Evolutionary conservation across 2,113 vertebrate species (phyloP), one percentile per base, ranked within the genome.

Genomic region (Salvelinus sp.): DNA sequence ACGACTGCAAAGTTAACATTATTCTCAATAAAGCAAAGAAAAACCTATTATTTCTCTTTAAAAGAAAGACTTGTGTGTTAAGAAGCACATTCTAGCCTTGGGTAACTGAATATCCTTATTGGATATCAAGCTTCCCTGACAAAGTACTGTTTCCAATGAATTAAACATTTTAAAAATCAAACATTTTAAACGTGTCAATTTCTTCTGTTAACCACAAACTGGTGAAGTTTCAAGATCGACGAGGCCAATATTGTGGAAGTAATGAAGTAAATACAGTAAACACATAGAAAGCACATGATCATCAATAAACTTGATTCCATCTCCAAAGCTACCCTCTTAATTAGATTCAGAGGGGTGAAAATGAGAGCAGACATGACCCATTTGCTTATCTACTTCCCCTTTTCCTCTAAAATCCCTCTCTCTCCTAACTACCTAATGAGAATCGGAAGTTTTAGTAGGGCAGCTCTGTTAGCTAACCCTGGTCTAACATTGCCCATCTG

Each of bases 401-500:
- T 92, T 9, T 58, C 9, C 27, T 50, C 54, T 28, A 60, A 44
- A 57, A 18, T 60, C 20, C 1, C 38, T 3, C 16, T 23, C 10
- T 62, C 22, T 60, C 92, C 94, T 94, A 71, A 79, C 93, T 91
- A 93, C 88, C 91, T 94, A 94, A 96, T 93, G 92, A 90, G 89
- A 94, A 94, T 94, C 93, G 93, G 93, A 96, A 95, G 94, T 95
- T 92, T 91, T 94, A 82, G 91, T 90, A 92, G 90, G 94, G 93
- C 94, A 94, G 93, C 84, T 93, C 50, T 54, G 50, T 1, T 92
- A 91, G 92, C 93, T 94, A 92, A 92, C 95, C 94, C 93, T 89
- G 74, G 85, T 87, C 92, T 95, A 95, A 96, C 94, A 94, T 94
- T 90, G 93, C 79, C 94, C 95, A 96, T 95, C 95, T 96, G 95